Evolutionary conservation across 2,888 invertebrate species (phyloP).

Genomic region (Monochamus alternatus): DNA sequence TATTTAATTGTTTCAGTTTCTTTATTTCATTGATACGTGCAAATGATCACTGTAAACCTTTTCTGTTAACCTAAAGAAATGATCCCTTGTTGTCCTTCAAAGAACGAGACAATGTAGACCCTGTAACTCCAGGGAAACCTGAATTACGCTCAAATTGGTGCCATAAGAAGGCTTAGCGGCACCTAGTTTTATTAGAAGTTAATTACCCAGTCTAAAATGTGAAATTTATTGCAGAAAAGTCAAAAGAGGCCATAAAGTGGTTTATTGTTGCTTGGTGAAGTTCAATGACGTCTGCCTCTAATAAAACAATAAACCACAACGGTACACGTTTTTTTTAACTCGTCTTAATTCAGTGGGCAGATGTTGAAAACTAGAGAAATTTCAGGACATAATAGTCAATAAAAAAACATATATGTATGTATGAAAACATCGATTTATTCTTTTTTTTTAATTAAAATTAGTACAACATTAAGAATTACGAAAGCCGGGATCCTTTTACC

Average conservation of each 20-base stretch:
- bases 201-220: constrained; percentile 10
- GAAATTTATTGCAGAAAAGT: constrained; percentile 3
- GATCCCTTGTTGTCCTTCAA: background rate
- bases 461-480: too few relatives aligned
- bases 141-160: constrained; percentile 8
- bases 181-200: constrained; percentile 8
- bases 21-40: too few relatives aligned
- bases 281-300: background rate
- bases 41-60: background rate
- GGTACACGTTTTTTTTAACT: background rate
- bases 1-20: too few relatives aligned
- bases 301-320: constrained; percentile 16
- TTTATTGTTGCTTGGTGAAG: background rate
- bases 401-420: too few relatives aligned
- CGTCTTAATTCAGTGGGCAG: background rate
- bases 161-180: constrained; percentile 4
- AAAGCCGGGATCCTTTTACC: too few relatives aligned
- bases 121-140: background rate
- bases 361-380: too few relatives aligned
- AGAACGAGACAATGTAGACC: background rate
- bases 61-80: background rate
- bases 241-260: background rate
- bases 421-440: too few relatives aligned
- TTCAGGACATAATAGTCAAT: too few relatives aligned
- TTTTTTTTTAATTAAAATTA: too few relatives aligned